Conservation (phyloP, 37 sponge, comb jelly and placozoan species). For the Haliclona indistincta region DNA sequence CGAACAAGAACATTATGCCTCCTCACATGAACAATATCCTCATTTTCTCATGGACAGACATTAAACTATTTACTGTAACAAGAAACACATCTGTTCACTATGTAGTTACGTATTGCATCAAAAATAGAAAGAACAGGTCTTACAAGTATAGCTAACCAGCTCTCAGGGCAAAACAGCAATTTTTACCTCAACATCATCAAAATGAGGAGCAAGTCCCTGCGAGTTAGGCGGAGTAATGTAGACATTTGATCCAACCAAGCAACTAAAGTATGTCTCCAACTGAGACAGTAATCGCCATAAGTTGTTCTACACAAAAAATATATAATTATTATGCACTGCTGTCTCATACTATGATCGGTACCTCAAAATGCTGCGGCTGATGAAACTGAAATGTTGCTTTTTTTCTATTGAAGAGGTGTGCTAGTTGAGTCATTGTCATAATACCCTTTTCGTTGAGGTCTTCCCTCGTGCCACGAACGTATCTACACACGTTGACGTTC, state of each 20-base stretch:
- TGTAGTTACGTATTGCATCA: no score
- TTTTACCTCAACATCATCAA: conserved; percentile 19
- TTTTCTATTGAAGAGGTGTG: neutral
- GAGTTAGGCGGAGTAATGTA: conserved; percentile 4
- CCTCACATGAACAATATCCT: no score
- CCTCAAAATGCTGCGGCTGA: conserved; percentile 16
- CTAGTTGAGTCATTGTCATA: neutral
- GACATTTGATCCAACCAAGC: conserved; percentile 8
- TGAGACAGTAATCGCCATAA: neutral
- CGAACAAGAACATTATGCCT: no score
- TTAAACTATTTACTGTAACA: no score
- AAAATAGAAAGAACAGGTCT: no score
- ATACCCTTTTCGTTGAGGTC: conserved; percentile 1
- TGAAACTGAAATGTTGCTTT: conserved; percentile 5
- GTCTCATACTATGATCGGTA: neutral
- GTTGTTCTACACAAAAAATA: neutral
- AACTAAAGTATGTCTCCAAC: conserved; percentile 7
- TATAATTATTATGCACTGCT: neutral
- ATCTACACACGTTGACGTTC: conserved; percentile 5
- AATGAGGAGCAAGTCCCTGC: conserved; percentile 10
- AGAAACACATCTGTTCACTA: no score
- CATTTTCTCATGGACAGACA: no score
- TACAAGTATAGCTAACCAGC: no score
- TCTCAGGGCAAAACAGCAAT: no score
- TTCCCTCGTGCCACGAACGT: conserved; percentile 8